These are phyloP conservation scores for Mastomys natalensis DNA, from an alignment of 2,113 vertebrate genomes.

Conservation along the genomic window DNA sequence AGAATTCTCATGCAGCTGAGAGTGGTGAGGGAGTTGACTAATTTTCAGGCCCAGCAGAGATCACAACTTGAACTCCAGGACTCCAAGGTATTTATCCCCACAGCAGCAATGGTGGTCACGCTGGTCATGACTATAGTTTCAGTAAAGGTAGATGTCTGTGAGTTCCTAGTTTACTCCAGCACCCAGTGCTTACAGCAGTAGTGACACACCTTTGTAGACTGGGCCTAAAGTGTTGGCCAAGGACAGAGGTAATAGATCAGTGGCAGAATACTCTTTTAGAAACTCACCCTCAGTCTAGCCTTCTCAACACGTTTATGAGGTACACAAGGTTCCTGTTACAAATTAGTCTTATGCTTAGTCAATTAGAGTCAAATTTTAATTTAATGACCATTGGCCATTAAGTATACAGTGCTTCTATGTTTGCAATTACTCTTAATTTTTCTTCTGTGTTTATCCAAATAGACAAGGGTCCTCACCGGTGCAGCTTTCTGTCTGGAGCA, in stretches of 20 bases:
- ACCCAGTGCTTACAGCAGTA: neutral
- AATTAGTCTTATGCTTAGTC: conserved; percentile 12
- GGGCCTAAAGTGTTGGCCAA: neutral
- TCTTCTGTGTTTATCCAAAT: conserved; percentile 34
- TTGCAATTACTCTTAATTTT: conserved; percentile 10
- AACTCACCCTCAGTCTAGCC: neutral
- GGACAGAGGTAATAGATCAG: too few species aligned
- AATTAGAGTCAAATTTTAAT: conserved; percentile 21
- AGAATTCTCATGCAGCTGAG: neutral
- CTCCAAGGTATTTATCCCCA: neutral
- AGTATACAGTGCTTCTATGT: conserved; percentile 1
- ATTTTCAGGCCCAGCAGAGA: neutral
- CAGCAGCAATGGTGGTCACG: neutral
- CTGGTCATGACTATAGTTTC: neutral
- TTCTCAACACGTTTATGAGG: neutral
- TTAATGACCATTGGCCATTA: neutral
- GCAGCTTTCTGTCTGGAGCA: conserved; percentile 27
- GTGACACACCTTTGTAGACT: neutral
- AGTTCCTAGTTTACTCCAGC: neutral
- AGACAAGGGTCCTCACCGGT: neutral
- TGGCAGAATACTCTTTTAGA: neutral
- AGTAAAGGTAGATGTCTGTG: neutral
- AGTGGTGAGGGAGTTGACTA: neutral
- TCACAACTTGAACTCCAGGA: neutral
- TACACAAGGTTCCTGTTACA: conserved; percentile 3